Percentiles rank a stretch among this genome's conserved stretches.
phyloP scores from a whole-genome alignment of 2,113 vertebrate species.

The Nematolebias whitei region DNA sequence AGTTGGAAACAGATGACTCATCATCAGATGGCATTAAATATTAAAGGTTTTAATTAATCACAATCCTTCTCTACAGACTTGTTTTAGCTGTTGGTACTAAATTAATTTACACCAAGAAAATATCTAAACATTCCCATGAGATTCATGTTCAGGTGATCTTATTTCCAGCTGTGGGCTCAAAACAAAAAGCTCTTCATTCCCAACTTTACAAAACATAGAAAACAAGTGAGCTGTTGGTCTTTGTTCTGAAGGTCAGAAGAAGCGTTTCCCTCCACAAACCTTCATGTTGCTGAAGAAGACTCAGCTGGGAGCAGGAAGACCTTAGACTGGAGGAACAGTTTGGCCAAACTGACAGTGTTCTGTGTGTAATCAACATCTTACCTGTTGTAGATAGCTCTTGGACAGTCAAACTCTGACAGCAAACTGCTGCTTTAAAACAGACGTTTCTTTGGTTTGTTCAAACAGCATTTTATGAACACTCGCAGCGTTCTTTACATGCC shows the following conservation, averaged over 20 bases:
- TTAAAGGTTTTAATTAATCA: neutral
- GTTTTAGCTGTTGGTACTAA: no score
- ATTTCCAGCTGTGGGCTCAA: slow-evolving; percentile 3
- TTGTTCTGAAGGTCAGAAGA: neutral
- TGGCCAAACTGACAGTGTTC: no score
- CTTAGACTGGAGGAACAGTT: neutral
- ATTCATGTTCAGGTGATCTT: slow-evolving; percentile 14
- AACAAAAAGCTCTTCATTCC: neutral
- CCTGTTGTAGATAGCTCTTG: no score
- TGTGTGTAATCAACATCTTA: no score
- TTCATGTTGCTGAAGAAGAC: neutral
- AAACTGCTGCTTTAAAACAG: no score
- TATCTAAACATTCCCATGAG: no score
- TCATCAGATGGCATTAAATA: slow-evolving; percentile 3
- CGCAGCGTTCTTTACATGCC: no score
- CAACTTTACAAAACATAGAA: neutral
- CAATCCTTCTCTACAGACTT: neutral
- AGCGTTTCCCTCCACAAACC: neutral
- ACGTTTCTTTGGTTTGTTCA: no score
- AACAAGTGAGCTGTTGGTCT: neutral
- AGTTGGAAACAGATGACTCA: neutral
- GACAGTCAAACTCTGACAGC: no score
- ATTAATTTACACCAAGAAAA: no score
- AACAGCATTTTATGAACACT: no score
- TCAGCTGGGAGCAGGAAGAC: neutral